Evolutionary conservation across 2,888 invertebrate genomes (phyloP), one percentile per base, ranked within the genome.

Genomic region (Mythimna ferrago): DNA sequence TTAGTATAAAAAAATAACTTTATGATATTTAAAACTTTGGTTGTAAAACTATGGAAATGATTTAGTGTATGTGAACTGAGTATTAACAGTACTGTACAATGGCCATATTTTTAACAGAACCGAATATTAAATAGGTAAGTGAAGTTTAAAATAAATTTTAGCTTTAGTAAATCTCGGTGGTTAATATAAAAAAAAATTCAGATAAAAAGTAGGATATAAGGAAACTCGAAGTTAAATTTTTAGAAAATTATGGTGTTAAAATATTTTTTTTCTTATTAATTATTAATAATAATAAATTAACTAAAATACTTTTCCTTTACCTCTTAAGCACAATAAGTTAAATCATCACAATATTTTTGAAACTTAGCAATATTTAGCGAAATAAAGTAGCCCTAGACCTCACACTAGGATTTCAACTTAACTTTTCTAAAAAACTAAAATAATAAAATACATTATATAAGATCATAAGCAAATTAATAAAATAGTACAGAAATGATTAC

Each of bases 91-190:
- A 38, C 0, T 14, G 19, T 11, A 81, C 44, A 48, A 82, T 82
- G 82, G 73, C 63, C 21, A 75, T 2, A 66, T 53, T 75, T 60
- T 58, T 53, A 35, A 63, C 32, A 63, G 73, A 72, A 65, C 60
- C 75, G 60, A 71, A 63, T 0, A 67, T 60, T 76, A 78, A 61
- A 69, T 83, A 83, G 85, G 87, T 86, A 76, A 86, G 86, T 81
- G n/a, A 14, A 16, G 53, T 26, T 0, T 14, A 9, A 9, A 6
- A 21, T 2, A 21, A 14, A 54, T 54, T 57, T 61, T 32, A 32
- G 16, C n/a, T 53, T n/a, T 4, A n/a, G 7, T 7, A 19, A 7
- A 21, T 21, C 21, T 62, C 5, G 9, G 16, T 9, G 9, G 0
- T 0, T 5, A 5, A 16, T 3, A 11, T 11, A 16, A 44, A 76